phyloP scores from a whole-genome alignment of 2,113 vertebrate species.

The Melanocharis versteri region DNA sequence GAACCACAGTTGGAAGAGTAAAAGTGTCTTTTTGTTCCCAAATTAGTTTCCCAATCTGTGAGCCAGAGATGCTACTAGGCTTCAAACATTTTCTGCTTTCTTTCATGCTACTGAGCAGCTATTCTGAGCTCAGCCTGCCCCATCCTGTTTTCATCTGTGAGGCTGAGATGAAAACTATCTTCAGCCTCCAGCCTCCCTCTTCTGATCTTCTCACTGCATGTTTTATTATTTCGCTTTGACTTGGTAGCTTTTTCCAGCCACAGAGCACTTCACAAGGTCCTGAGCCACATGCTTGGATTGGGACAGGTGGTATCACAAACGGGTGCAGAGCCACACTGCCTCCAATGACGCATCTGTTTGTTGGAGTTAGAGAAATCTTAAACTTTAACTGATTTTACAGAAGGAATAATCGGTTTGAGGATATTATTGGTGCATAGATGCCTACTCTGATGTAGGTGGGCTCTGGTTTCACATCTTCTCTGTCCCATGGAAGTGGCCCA shows the following conservation, averaged over 20 bases:
- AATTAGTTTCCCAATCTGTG: neutral
- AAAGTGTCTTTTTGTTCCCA: neutral
- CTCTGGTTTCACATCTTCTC: neutral
- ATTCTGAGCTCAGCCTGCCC: neutral
- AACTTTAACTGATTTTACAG: neutral
- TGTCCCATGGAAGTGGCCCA: fast-evolving
- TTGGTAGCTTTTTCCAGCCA: neutral
- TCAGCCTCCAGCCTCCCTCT: neutral
- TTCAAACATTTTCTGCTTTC: neutral
- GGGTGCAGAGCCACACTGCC: neutral
- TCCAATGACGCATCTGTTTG: neutral
- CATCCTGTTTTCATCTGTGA: neutral
- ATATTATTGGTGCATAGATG: neutral
- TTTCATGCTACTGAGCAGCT: neutral
- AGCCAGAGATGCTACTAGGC: neutral
- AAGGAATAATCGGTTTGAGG: neutral
- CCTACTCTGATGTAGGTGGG: neutral
- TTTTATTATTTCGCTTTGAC: neutral
- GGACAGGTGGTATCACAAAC: neutral
- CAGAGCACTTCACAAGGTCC: neutral
- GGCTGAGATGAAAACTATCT: neutral
- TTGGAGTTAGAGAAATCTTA: neutral
- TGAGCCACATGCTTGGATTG: neutral
- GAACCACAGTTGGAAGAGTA: neutral
- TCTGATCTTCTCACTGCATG: neutral